Percentiles rank a stretch among this genome's conserved stretches.
phyloP scores from a whole-genome alignment of 2,797 vertebrate genomes.

The Tenualosa thibaudeaui region DNA sequence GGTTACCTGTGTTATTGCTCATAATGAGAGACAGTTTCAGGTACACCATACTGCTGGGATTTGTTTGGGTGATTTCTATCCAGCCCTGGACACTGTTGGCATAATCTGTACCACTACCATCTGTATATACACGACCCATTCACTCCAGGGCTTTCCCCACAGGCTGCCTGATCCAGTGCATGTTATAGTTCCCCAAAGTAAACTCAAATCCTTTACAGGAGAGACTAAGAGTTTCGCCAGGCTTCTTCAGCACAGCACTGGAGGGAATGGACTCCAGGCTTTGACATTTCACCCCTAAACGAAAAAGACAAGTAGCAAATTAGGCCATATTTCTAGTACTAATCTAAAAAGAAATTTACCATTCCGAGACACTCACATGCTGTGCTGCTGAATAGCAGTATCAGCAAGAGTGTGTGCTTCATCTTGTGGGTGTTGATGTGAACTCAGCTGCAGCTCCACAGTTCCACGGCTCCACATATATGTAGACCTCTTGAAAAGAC shows the following conservation, averaged over 20 bases:
- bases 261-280: conserved; percentile 29
- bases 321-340: background rate
- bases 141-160: conserved; percentile 36
- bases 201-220: conserved; percentile 33
- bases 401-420: background rate
- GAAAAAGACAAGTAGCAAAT: background rate
- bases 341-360: background rate
- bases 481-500: too few relatives aligned
- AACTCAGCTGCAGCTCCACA: too few relatives aligned
- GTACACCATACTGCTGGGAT: background rate
- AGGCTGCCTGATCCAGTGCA: conserved; percentile 20
- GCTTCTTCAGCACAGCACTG: conserved; percentile 29
- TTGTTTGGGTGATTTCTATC: background rate
- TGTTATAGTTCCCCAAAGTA: conserved; percentile 7
- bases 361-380: background rate
- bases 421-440: too few relatives aligned
- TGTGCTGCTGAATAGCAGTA: conserved; percentile 9
- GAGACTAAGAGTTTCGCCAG: conserved; percentile 38
- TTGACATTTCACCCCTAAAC: background rate
- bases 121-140: conserved; percentile 26
- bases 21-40: background rate
- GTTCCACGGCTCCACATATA: too few relatives aligned
- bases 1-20: too few relatives aligned
- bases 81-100: background rate
- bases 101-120: background rate